These are phyloP conservation scores for Ranitomeya imitator DNA, from an alignment of 2,113 vertebrate species.

Conservation along the genomic window DNA sequence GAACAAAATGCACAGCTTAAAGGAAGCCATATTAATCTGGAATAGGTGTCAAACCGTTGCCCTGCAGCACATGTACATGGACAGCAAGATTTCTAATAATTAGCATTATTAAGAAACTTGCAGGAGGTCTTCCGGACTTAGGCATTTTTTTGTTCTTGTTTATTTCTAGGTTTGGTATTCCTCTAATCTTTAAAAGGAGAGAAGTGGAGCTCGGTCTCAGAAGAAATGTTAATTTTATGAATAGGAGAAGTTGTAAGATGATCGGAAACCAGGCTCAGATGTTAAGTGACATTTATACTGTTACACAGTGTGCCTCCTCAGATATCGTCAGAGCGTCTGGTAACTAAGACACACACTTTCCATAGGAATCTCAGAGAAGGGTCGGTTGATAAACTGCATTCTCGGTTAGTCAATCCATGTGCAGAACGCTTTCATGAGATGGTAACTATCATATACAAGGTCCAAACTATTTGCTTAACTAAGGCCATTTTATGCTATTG, in stretches of 20 bases:
- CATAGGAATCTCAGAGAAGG: neutral
- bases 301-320: neutral
- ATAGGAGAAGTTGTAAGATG: neutral
- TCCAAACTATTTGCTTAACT: too few relatives aligned
- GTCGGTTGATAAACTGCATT: neutral
- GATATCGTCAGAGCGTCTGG: neutral
- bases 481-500: too few relatives aligned
- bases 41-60: too few relatives aligned
- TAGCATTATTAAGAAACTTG: too few relatives aligned
- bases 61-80: too few relatives aligned
- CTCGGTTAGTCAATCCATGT: neutral
- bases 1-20: too few relatives aligned
- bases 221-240: neutral
- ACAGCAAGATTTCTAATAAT: too few relatives aligned
- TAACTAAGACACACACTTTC: neutral
- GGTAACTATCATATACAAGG: neutral
- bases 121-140: too few relatives aligned
- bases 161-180: too few relatives aligned
- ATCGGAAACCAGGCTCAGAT: neutral
- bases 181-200: neutral
- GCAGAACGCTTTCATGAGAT: neutral
- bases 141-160: too few relatives aligned
- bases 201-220: neutral
- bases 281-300: neutral
- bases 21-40: too few relatives aligned